A percentile compares a stretch with the other conserved stretches of the same genome.
Conservation (phyloP, 2,113 vertebrate genomes). For the Atractosteus spatula region DNA sequence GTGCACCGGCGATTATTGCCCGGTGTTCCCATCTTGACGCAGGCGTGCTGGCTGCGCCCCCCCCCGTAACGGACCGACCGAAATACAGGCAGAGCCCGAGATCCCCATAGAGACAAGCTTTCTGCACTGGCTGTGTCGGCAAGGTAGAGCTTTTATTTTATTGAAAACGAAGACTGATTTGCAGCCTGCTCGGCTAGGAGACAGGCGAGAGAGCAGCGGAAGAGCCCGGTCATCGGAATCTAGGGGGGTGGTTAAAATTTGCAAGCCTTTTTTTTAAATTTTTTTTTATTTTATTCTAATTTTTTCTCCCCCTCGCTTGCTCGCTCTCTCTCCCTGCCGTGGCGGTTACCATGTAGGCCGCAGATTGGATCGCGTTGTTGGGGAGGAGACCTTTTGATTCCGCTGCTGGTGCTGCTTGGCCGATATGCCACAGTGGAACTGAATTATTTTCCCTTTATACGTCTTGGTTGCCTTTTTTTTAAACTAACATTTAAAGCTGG, state of each 20-base stretch:
- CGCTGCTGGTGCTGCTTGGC: constrained; percentile 32
- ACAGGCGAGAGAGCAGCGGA: not conserved
- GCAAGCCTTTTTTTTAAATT: not conserved
- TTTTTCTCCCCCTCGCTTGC: not conserved
- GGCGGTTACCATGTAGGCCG: constrained; percentile 46
- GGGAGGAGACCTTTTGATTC: constrained; percentile 51
- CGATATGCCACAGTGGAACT: not conserved
- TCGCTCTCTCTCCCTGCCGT: not conserved
- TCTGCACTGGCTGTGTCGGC: constrained; percentile 2
- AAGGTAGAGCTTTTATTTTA: not conserved
- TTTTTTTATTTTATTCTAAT: not conserved
- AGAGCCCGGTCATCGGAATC: not conserved
- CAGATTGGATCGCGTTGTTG: constrained; percentile 50
- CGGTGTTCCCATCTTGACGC: not conserved
- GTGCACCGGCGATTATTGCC: not conserved
- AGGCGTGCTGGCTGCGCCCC: too few species aligned
- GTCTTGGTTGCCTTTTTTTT: constrained; percentile 3
- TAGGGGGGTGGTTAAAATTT: not conserved
- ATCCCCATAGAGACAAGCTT: constrained; percentile 25
- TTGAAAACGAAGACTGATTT: not conserved
- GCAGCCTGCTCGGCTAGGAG: not conserved
- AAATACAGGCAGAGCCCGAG: not conserved
- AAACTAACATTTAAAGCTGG: constrained; percentile 28
- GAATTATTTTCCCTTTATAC: constrained; percentile 10
- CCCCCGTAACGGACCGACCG: constrained; percentile 9